Base-by-base conservation (phyloP, 2,888 invertebrate genomes). In the Idaea biselata region DNA sequence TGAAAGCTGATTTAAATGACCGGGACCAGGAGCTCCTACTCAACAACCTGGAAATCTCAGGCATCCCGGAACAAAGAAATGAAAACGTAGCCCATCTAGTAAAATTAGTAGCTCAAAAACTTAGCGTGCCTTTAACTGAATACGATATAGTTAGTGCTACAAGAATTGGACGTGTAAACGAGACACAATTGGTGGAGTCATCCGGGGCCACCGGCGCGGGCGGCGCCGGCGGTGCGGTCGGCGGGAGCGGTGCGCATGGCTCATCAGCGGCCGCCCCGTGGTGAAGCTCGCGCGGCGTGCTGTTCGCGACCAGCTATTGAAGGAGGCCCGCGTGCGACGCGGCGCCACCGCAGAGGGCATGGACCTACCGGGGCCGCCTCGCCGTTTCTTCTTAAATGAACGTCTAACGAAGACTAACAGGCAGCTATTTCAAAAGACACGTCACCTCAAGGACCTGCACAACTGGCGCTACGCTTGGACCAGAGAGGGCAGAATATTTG, bases 111-210 rank as follows among this genome's bases (percentile, higher is more conserved):
- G 67, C 66, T 0, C 60, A 56, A 1, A 73, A 70, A 18, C 58
- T 72, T 0, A 71, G 68, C 0, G 62, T 71, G 1, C 33, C 59
- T 11, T 8, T 72, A 11, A 62, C 64, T 0, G 71, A 70, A 14
- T 61, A 62, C 0, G 72, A 72, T 5, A 58, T 73, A 5, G 70
- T 72, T 0, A 59, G 58, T 6, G 68, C 65, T 5, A 60, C 25
- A 31, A 69, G 73, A 0, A 63, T 63, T 0, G 71, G 71, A 16
- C n/a, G n/a, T n/a, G n/a, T n/a, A n/a, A n/a, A n/a, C n/a, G n/a
- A n/a, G n/a, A n/a, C n/a, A n/a, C n/a, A n/a, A n/a, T n/a, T n/a
- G n/a, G n/a, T n/a, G n/a, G n/a, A n/a, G n/a, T n/a, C n/a, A n/a
- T n/a, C n/a, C n/a, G n/a, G n/a, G n/a, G n/a, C n/a, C n/a, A n/a